Evolutionary conservation across 1,140 invertebrate species (phyloP).

Genomic region (Arion vulgaris): DNA sequence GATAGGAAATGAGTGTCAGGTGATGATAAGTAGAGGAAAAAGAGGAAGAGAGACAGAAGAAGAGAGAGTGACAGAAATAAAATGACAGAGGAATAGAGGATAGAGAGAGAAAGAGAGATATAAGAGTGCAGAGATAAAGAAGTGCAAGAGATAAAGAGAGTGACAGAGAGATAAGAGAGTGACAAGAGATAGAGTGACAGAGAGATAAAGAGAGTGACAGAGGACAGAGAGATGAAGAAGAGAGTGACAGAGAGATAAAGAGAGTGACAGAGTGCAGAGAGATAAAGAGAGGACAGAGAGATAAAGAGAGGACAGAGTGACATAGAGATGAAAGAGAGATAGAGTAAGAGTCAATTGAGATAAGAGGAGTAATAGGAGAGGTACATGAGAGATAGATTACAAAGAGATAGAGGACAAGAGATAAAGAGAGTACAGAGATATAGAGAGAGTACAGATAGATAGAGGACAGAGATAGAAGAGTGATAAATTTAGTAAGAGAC

Average conservation of each 20-base stretch:
- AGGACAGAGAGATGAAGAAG: not conserved
- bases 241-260: not conserved
- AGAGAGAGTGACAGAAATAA: not conserved
- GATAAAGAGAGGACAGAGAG: not conserved
- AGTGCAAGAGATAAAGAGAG: not conserved
- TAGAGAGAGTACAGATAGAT: not conserved
- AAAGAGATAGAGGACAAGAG: slow-evolving; percentile 3
- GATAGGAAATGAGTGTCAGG: not conserved
- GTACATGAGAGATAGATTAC: slow-evolving; percentile 7
- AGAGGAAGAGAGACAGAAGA: not conserved
- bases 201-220: too few species aligned
- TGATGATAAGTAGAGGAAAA: not conserved
- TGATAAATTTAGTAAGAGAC: too few species aligned
- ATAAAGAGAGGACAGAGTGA: not conserved
- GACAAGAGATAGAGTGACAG: not conserved
- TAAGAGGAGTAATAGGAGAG: slow-evolving; percentile 9
- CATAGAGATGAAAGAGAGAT: not conserved
- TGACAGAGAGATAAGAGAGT: not conserved
- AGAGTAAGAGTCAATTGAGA: not conserved
- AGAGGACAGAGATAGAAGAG: too few species aligned
- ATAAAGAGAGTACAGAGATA: not conserved
- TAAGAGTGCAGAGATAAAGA: not conserved
- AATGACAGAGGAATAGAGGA: not conserved
- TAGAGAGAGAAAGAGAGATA: not conserved
- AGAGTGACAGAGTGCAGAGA: not conserved